Base-by-base conservation (phyloP, 2,888 invertebrate genomes). In the Cryptocheilus praepositus region DNA sequence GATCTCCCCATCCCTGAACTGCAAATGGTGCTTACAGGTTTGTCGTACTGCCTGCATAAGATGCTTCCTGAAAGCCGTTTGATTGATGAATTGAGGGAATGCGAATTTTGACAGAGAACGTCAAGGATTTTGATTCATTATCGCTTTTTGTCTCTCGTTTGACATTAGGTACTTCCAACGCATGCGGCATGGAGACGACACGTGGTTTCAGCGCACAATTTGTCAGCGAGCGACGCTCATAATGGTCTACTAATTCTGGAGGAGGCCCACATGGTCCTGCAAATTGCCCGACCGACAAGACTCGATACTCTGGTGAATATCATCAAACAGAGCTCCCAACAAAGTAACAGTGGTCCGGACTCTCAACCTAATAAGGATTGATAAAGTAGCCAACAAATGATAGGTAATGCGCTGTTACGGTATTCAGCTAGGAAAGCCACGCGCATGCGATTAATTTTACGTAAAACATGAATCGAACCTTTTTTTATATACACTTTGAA, bases 191-290 rank as follows among this genome's bases (percentile, higher is more conserved):
- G 92, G 92, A 91, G 91, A 79, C 87, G 89, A 0, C 92, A 92
- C 85, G 92, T 92, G 0, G 91, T 92, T 0, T 86, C 90, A 11
- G 84, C 90, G 2, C 92, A 92, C 84, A 91, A 91, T 28, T 89
- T 92, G 0, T 90, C 91, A 0, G 90, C 91, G 66, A 90, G 89
- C 64, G 92, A 92, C 68, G 92, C 92, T 0, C 89, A 92, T 51
- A 91, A 92, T 81, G 92, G 92, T 0, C 89, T 92, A 2, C 90
- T 92, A 43, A 92, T 92, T 15, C 90, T 92, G 89, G 92, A 92
- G 49, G 92, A 92, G 73, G 92, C 92, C 0, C 92, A 92, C 63
- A 92, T 92, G 22, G 92, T 92, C 0, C 86, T 92, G 0, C 85
- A 85, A 69, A 85, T 81, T 56, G 81, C 81, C 15, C 80, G 77